Base-by-base conservation (phyloP, 2,888 invertebrate genomes). In the Pheosia gnoma region DNA sequence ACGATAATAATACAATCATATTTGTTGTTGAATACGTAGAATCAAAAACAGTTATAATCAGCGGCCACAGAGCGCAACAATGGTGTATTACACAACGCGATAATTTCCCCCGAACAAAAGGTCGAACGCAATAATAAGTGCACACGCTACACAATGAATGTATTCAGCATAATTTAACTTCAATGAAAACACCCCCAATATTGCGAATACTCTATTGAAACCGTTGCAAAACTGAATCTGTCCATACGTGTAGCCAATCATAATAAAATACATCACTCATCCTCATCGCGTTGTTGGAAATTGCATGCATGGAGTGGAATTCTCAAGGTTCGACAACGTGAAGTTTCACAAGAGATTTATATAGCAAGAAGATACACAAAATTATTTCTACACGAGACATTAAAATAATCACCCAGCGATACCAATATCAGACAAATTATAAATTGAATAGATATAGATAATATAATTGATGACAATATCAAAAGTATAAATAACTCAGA, bases 41-140 rank as follows among this genome's bases (percentile, higher is more conserved):
- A 74, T 70, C 61, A 68, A 68, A 68, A 74, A 70, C 70, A 66
- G 66, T 70, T 71, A 74, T 74, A 81, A 81, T 74, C 70, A 70
- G 63, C 69, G 76, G 78, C 79, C 79, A 75, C 75, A 78, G 74
- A 74, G 41, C 70, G 75, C 72, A 75, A 80, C 81, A 86, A 87
- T 86, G 81, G 80, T 77, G 70, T 65, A 71, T 85, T 86, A 78
- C 82, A 80, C 78, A 89, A 89, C 76, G 78, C 77, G 80, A 85
- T 84, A 84, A 90, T 88, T 86, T 87, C 74, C 75, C 79, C 71
- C 75, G 81, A 84, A 89, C 88, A 89, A 90, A 88, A 87, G 88
- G 82, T 85, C 77, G 82, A 78, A 76, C 74, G 76, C 68, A 74
- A 69, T 82, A 83, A 82, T 81, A 82, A 81, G 72, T 83, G 76